Evolutionary conservation across 1,140 invertebrate genomes (phyloP).

Genomic region (Drosophila obscura): DNA sequence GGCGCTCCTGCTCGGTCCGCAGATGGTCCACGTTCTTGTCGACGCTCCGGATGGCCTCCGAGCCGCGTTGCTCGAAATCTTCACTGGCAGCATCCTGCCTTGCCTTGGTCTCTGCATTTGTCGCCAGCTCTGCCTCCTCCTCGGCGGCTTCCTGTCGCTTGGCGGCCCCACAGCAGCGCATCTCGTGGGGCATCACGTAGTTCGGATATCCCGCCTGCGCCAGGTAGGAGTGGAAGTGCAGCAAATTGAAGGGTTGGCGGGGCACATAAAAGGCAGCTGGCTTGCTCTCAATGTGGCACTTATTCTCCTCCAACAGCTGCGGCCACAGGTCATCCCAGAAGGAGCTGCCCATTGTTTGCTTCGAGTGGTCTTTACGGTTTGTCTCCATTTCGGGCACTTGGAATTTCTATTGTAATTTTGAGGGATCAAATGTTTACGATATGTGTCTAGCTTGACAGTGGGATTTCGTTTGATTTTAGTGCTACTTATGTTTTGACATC

Average conservation of each 20-base stretch:
- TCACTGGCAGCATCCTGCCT: neutral
- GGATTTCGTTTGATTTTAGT: constrained; percentile 4
- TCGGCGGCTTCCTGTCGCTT: constrained; percentile 5
- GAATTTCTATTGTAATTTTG: constrained; percentile 63
- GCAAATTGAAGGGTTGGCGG: constrained; percentile 35
- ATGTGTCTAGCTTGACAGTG: constrained; percentile 18
- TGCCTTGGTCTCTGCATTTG: constrained; percentile 11
- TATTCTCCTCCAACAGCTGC: constrained; percentile 63
- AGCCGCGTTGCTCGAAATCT: constrained; percentile 7
- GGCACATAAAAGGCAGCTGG: constrained; percentile 43
- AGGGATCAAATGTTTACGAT: constrained; percentile 15
- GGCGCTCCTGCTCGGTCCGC: constrained; percentile 23
- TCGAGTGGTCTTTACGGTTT: constrained; percentile 2
- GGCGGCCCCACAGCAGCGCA: constrained; percentile 49
- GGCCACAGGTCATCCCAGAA: constrained; percentile 77
- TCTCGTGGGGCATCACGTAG: constrained; percentile 50
- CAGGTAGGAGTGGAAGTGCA: constrained; percentile 60
- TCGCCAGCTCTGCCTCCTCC: constrained; percentile 10
- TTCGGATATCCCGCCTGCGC: constrained; percentile 50
- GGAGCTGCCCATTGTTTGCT: constrained; percentile 23
- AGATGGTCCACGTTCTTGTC: constrained; percentile 24
- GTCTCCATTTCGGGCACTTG: constrained; percentile 48
- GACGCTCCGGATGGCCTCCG: constrained; percentile 36
- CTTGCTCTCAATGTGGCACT: constrained; percentile 51
- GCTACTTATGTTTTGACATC: too few species aligned